phyloP scores from a whole-genome alignment of 1,140 invertebrate species.

The Zaprionus ornatus region DNA sequence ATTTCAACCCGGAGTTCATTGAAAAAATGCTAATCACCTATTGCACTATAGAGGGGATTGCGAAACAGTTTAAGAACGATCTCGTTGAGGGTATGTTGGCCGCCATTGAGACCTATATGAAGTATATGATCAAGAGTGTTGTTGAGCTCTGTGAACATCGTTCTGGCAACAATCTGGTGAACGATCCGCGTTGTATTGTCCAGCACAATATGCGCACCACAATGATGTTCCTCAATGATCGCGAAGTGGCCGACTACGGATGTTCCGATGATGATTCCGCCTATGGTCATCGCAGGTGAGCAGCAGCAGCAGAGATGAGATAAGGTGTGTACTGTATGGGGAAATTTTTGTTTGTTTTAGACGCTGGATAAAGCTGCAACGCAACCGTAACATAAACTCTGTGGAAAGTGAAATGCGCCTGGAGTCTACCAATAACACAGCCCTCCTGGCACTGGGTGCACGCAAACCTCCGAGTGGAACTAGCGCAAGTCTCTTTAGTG shows the following conservation, averaged over 20 bases:
- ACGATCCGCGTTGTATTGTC: conserved; percentile 26
- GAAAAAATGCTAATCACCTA: conserved; percentile 22
- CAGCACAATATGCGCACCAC: conserved; percentile 35
- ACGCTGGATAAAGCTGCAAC: conserved; percentile 34
- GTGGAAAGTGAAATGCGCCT: conserved; percentile 10
- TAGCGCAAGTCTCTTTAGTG: neutral
- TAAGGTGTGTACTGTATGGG: neutral
- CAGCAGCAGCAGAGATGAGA: neutral
- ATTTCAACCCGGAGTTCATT: conserved; percentile 37
- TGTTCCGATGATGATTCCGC: conserved; percentile 46
- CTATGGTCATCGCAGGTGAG: conserved; percentile 30
- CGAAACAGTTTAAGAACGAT: neutral
- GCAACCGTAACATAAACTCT: neutral
- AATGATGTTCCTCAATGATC: conserved; percentile 52
- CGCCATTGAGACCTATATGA: conserved; percentile 57
- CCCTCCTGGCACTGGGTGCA: conserved; percentile 41
- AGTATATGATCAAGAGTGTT: neutral
- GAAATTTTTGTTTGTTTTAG: neutral
- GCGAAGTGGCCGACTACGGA: conserved; percentile 29
- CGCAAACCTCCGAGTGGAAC: neutral
- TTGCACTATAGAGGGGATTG: neutral
- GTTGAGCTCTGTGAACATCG: conserved; percentile 54
- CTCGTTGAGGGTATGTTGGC: conserved; percentile 42
- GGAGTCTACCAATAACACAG: conserved; percentile 45
- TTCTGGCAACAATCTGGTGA: conserved; percentile 24